Percentiles rank a stretch among this genome's conserved stretches.
Conservation (phyloP, 2,113 vertebrate species). For the Catharus minimus region DNA sequence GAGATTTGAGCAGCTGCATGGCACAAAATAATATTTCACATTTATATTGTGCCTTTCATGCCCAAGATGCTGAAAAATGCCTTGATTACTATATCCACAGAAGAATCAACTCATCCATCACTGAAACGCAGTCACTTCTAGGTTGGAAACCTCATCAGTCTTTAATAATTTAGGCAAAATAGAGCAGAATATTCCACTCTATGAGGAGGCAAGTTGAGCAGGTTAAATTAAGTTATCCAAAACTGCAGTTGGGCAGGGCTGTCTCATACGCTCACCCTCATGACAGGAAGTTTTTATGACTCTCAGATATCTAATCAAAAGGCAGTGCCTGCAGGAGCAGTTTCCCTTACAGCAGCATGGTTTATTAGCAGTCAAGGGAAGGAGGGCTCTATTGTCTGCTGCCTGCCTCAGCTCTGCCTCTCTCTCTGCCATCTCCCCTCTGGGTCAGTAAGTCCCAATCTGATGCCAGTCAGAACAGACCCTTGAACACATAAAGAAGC, state of each 20-base stretch:
- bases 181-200: conserved; percentile 11
- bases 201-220: background rate
- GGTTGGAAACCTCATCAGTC: conserved; percentile 30
- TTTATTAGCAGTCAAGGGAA: background rate
- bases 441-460: background rate
- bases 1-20: conserved; percentile 39
- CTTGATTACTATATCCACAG: conserved; percentile 28
- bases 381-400: background rate
- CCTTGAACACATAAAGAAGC: background rate
- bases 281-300: background rate
- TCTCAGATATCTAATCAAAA: background rate
- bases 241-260: background rate
- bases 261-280: background rate
- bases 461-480: background rate
- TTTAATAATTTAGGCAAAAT: conserved; percentile 49
- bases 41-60: conserved; percentile 48
- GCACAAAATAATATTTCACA: conserved; percentile 54
- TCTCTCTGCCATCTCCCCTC: background rate
- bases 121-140: conserved; percentile 44
- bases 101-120: conserved; percentile 52
- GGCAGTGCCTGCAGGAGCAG: background rate
- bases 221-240: conserved; percentile 26
- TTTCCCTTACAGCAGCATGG: background rate
- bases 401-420: background rate
- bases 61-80: background rate